A percentile compares a stretch with the other conserved stretches of the same genome.
Conservation (phyloP, 2,113 vertebrate species). For the Poeciliopsis turrubarensis region DNA sequence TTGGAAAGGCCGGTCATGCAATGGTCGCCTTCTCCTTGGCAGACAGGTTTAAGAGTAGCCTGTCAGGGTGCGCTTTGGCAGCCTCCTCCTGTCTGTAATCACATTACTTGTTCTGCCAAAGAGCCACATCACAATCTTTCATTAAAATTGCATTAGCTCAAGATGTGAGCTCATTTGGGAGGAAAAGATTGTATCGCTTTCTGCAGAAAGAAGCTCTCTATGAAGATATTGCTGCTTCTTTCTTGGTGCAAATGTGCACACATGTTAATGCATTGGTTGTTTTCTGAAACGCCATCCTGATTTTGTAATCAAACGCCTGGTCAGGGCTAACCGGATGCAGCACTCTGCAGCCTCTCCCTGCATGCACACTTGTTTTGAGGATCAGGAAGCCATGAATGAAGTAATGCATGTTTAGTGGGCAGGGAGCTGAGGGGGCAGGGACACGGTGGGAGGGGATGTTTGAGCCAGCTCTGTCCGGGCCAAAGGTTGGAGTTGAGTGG, state of each 20-base stretch:
- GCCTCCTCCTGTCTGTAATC: constrained; percentile 56
- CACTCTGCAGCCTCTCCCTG: constrained; percentile 15
- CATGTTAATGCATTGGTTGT: background rate
- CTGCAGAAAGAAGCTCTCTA: constrained; percentile 25
- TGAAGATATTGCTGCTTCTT: constrained; percentile 26
- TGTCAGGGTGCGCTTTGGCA: constrained; percentile 63
- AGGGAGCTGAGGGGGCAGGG: constrained; percentile 36
- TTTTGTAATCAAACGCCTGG: background rate
- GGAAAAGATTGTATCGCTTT: constrained; percentile 56
- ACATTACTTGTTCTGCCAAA: constrained; percentile 64
- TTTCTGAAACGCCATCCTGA: background rate
- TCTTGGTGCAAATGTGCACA: constrained; percentile 22
- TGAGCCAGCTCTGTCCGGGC: constrained; percentile 17
- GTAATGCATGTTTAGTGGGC: constrained; percentile 53
- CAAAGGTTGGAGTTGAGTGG: constrained; percentile 54
- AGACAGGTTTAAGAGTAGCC: constrained; percentile 38
- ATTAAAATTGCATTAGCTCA: constrained; percentile 77
- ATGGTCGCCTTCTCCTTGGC: constrained; percentile 37
- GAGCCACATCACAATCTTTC: constrained; percentile 72
- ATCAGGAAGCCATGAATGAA: constrained; percentile 58
- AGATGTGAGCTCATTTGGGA: constrained; percentile 65
- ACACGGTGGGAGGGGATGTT: constrained; percentile 22
- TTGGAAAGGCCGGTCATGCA: background rate
- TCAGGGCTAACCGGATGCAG: constrained; percentile 24
- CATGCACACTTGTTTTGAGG: constrained; percentile 47